Conservation (phyloP, 2,888 invertebrate genomes). For the Cylindroiulus punctatus region DNA sequence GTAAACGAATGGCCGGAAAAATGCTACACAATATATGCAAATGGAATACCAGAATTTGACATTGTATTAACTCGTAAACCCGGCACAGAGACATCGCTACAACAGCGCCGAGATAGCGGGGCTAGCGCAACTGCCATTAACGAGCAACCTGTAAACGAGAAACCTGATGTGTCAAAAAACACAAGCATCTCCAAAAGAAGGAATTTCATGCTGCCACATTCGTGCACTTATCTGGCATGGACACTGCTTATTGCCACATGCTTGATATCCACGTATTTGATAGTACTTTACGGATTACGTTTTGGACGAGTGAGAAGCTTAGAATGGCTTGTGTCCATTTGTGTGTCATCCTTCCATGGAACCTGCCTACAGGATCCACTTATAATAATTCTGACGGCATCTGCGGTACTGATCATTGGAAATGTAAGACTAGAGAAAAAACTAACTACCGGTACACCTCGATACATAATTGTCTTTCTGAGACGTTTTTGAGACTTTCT, state of each 20-base stretch:
- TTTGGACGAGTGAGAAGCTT: conserved; percentile 51
- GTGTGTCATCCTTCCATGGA: not conserved
- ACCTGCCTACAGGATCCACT: conserved; percentile 37
- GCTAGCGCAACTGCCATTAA: not conserved
- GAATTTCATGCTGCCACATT: conserved; percentile 40
- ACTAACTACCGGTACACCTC: too few species aligned
- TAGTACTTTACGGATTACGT: conserved; percentile 47
- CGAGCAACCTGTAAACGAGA: not conserved
- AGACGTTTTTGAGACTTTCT: not conserved
- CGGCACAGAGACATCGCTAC: not conserved
- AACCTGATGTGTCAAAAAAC: not conserved
- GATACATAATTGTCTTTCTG: too few species aligned
- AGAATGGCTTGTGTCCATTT: conserved; percentile 51
- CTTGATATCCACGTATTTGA: conserved; percentile 42
- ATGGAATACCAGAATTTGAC: not conserved
- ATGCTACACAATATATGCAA: not conserved
- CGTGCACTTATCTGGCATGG: conserved; percentile 54
- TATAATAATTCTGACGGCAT: not conserved
- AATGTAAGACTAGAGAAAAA: not conserved
- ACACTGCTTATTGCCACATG: conserved; percentile 23
- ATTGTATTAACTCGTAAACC: not conserved
- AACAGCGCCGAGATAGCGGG: not conserved
- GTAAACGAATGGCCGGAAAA: not conserved
- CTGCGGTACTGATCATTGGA: not conserved
- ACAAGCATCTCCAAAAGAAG: not conserved